phyloP scores from a whole-genome alignment of 2,888 invertebrate species.

The Invenusta paracnida region DNA sequence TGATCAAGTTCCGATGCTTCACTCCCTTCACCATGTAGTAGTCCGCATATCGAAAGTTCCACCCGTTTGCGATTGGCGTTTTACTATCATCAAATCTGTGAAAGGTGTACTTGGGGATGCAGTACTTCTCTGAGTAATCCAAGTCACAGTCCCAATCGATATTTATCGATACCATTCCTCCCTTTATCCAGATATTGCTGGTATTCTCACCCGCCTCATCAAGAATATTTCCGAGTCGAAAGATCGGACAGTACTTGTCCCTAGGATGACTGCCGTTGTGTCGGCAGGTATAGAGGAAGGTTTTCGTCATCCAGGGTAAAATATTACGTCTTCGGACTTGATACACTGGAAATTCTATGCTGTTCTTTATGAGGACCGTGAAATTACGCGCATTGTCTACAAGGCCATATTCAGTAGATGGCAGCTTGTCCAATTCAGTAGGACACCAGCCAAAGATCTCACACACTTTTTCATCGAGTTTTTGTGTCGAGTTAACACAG shows the following conservation, averaged over 20 bases:
- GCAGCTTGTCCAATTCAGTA: constrained; percentile 35
- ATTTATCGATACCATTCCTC: constrained; percentile 34
- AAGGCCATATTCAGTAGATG: background rate
- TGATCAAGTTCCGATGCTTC: constrained; percentile 34
- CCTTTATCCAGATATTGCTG: constrained; percentile 30
- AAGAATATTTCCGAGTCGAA: constrained; percentile 40
- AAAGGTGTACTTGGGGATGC: constrained; percentile 37
- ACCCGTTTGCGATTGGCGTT: constrained; percentile 33
- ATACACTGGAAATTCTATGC: constrained; percentile 39
- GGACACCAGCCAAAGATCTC: constrained; percentile 41
- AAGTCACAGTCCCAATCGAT: constrained; percentile 40
- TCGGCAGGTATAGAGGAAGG: constrained; percentile 37
- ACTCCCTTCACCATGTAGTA: constrained; percentile 37
- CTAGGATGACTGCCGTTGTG: constrained; percentile 29
- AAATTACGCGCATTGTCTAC: constrained; percentile 36
- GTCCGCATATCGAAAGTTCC: constrained; percentile 40
- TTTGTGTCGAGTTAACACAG: constrained; percentile 26
- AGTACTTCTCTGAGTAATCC: constrained; percentile 32
- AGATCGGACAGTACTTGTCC: constrained; percentile 43
- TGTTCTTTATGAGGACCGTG: constrained; percentile 42
- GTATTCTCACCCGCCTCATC: constrained; percentile 33
- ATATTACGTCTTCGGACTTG: constrained; percentile 41
- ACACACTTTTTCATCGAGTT: constrained; percentile 30
- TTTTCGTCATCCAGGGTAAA: constrained; percentile 30
- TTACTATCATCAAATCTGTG: constrained; percentile 34